Conservation (phyloP, 1,140 invertebrate genomes). For the Oncopeltus fasciatus region DNA sequence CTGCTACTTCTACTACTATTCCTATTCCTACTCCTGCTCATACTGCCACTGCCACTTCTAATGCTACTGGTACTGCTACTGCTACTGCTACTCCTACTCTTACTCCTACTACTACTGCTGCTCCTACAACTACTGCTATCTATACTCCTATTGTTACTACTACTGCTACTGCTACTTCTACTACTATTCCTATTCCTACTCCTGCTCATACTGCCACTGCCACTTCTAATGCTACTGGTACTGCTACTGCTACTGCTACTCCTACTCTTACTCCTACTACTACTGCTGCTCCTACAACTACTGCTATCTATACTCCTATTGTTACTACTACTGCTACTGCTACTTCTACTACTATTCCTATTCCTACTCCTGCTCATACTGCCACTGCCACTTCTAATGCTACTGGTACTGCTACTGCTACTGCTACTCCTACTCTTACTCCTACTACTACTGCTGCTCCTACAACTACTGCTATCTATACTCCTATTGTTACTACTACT, state of each 20-base stretch:
- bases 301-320: neutral
- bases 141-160: neutral
- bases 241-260: neutral
- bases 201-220: neutral
- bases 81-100: neutral
- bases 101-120: neutral
- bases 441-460: neutral
- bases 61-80: neutral
- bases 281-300: neutral
- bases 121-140: neutral
- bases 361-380: neutral
- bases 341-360: neutral
- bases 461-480: neutral
- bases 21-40: neutral
- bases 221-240: neutral
- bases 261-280: neutral
- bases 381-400: neutral
- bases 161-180: neutral
- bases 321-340: neutral
- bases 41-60: neutral
- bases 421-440: neutral
- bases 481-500: neutral
- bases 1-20: neutral
- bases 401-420: neutral
- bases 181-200: neutral